Evolutionary conservation across 2,113 vertebrate genomes (phyloP).

Genomic region (Vulpes lagopus): DNA sequence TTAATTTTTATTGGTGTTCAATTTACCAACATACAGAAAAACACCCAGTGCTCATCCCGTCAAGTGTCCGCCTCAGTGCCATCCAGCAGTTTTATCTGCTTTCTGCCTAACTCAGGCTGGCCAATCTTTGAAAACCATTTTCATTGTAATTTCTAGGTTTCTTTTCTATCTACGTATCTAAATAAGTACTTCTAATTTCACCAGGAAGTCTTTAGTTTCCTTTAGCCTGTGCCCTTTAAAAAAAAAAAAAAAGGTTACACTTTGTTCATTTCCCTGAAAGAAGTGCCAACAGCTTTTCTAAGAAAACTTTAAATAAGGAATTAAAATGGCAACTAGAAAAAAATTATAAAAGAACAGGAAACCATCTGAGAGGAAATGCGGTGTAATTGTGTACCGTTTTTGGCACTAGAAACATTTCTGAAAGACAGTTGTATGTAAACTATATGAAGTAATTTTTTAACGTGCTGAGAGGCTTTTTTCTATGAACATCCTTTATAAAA

Average conservation of each 20-base stretch:
- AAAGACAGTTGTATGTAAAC: neutral
- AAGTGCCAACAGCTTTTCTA: neutral
- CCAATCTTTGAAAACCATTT: neutral
- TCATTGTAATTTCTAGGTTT: neutral
- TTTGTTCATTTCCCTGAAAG: conserved; percentile 46
- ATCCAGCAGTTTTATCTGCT: neutral
- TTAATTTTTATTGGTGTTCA: too few species aligned
- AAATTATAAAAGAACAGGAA: neutral
- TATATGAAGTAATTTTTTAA: neutral
- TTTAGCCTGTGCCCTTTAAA: neutral
- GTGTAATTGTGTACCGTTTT: neutral
- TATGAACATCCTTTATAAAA: neutral
- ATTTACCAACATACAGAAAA: too few species aligned
- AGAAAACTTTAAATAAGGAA: conserved; percentile 33
- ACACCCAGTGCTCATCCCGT: too few species aligned
- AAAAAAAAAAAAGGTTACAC: neutral
- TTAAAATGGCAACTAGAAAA: conserved; percentile 16
- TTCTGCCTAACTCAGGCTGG: neutral
- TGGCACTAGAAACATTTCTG: neutral
- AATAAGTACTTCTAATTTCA: neutral
- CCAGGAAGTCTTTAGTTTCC: conserved; percentile 5
- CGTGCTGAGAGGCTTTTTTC: neutral
- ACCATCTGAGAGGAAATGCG: neutral
- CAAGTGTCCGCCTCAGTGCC: too few species aligned
- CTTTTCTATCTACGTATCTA: neutral